phyloP scores from a whole-genome alignment of 2,888 invertebrate genomes.

The Drosophila testacea region DNA sequence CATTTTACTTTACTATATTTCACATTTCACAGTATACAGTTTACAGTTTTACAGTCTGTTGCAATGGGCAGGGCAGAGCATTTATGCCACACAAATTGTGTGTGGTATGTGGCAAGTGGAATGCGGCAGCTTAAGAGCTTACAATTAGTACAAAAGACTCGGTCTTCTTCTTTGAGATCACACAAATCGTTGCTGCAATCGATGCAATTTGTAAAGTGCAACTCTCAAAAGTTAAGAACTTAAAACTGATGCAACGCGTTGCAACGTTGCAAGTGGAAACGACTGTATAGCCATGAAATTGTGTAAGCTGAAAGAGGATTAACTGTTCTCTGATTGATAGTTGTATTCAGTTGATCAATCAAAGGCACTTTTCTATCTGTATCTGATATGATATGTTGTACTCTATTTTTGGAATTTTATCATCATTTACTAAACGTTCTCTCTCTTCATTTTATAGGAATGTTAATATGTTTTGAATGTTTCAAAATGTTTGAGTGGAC shows the following conservation, averaged over 20 bases:
- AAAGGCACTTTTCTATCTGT: neutral
- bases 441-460: neutral
- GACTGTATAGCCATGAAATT: neutral
- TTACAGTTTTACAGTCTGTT: slow-evolving; percentile 16
- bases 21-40: neutral
- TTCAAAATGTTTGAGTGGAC: no score
- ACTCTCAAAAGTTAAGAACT: slow-evolving; percentile 7
- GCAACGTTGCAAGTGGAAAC: neutral
- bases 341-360: neutral
- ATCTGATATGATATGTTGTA: neutral
- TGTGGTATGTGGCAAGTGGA: neutral
- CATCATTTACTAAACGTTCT: neutral
- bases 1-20: neutral
- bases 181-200: slow-evolving; percentile 33
- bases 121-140: slow-evolving; percentile 47
- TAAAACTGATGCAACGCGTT: neutral
- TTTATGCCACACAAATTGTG: slow-evolving; percentile 9
- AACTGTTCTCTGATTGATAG: slow-evolving; percentile 15
- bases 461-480: no score
- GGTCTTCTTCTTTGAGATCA: slow-evolving; percentile 6
- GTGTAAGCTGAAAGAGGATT: slow-evolving; percentile 9
- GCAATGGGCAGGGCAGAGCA: slow-evolving; percentile 30
- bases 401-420: neutral
- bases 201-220: slow-evolving; percentile 38
- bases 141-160: slow-evolving; percentile 41